Evolutionary conservation across 2,888 invertebrate species (phyloP), one percentile per base, ranked within the genome.

Genomic region (Microctonus aethiopoides): DNA sequence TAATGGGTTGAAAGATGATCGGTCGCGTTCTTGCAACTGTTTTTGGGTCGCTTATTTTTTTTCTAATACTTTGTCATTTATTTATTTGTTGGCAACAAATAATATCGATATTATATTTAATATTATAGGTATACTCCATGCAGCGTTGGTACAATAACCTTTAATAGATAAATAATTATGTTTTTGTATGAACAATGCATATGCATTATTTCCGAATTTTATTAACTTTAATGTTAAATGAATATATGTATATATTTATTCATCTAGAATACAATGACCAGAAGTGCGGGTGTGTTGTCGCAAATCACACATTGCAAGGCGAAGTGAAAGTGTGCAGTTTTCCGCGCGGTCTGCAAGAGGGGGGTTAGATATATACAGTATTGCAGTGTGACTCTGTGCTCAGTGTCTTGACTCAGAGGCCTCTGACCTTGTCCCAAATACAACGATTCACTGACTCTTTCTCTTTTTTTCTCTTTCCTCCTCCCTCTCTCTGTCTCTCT

Each of bases 341-440:
- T 71, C 70, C 56, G 67, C 65, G 72, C 68, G 67, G 71, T 64
- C 46, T 26, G n/a, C 34, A 61, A 59, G 61, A 61, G 46, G 24
- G 60, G 56, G 64, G 71, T 67, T 64, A 74, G 75, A 74, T 73
- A 72, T 70, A 68, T 77, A 74, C 76, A 76, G 77, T 74, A 73
- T 66, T 72, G 65, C 68, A 67, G 68, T 67, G 70, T 71, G 72
- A 70, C 72, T 72, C 70, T 74, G 64, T 76, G 76, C 74, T 70
- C 67, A 72, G 70, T 65, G 63, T 61, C 67, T 68, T 71, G 75
- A 72, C 72, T 74, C 83, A 77, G 83, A 84, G 85, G 85, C 85
- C 80, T 86, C 85, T 86, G 86, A 86, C 86, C 86, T 86, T 86
- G 86, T 86, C 86, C 86, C 85, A 86, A 86, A 86, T 86, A 86